Evolutionary conservation across 2,113 vertebrate species (phyloP).

Genomic region (Rafetus swinhoei): DNA sequence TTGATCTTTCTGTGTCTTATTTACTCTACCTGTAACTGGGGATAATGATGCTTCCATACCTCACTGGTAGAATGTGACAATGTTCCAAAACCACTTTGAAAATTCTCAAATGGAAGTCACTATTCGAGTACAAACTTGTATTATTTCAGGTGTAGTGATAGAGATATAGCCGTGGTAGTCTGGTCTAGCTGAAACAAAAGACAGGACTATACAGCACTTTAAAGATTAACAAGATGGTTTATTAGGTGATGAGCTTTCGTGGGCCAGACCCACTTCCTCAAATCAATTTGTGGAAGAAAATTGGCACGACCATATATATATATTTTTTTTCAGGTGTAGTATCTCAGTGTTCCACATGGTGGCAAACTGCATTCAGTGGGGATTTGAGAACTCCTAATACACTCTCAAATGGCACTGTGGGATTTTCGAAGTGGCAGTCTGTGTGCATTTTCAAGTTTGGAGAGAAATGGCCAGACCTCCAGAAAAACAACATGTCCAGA

Average conservation of each 20-base stretch:
- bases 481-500: background rate
- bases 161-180: too few species aligned
- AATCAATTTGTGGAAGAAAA: too few species aligned
- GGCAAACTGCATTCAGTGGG: conserved; percentile 71
- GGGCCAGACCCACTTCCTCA: too few species aligned
- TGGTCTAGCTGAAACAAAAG: too few species aligned
- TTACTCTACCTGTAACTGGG: background rate
- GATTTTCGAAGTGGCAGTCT: conserved; percentile 49
- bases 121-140: background rate
- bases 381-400: background rate
- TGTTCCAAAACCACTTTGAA: background rate
- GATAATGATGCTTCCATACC: background rate
- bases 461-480: background rate
- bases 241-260: too few species aligned
- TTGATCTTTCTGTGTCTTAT: background rate
- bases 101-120: background rate
- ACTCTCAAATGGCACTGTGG: accelerated
- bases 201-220: too few species aligned
- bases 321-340: conserved; percentile 60
- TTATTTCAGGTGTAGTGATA: too few species aligned
- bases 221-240: too few species aligned
- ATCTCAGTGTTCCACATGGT: conserved; percentile 64
- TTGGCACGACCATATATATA: too few species aligned
- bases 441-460: background rate
- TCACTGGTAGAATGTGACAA: background rate